Base-by-base conservation (phyloP, 2,797 vertebrate genomes). In the Poecilia velifera region DNA sequence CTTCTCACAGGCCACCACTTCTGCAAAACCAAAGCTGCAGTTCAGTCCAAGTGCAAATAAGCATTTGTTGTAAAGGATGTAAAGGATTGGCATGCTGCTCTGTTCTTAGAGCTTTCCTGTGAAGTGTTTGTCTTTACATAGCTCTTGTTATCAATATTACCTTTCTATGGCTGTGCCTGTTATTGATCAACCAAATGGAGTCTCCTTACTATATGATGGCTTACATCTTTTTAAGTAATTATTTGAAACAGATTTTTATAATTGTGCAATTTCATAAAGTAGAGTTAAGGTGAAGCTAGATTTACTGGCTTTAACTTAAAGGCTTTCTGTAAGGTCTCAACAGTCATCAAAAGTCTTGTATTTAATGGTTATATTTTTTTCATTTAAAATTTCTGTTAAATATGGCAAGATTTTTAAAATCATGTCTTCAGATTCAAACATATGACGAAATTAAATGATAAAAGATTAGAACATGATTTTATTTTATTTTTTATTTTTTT, bases 1-100 rank as follows among this genome's bases (percentile, higher is more conserved):
- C 73, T 76, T 72, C 76, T 79, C 74, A 68, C 64, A 47, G 73
- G 43, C 75, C 81, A 47, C 86, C 80, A 76, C 84, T 81, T 87
- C 85, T 86, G 83, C 25, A 82, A 36, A 86, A 82, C 81, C 77
- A 82, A 75, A 81, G 70, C 78, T 76, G 74, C 82, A 46, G 79
- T 74, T 64, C 41, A 55, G 75, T 80, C 73, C 77, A 64, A 82
- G 78, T 86, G 78, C 55, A 76, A 75, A 83, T 74, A 78, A 73
- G 49, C 64, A 72, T 87, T 76, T 87, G 70, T 47, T 75, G 70
- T 73, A 43, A 72, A 36, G 76, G 81, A 82, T 74, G 70, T 73
- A 43, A 72, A 36, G 75, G 80, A 81, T 85, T 76, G 66, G 70
- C 51, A 39, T 28, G 68, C 46, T 51, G 77, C 51, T 77, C 62